Evolutionary conservation across 2,797 vertebrate species (phyloP).

Genomic region (Danio aesculapii): DNA sequence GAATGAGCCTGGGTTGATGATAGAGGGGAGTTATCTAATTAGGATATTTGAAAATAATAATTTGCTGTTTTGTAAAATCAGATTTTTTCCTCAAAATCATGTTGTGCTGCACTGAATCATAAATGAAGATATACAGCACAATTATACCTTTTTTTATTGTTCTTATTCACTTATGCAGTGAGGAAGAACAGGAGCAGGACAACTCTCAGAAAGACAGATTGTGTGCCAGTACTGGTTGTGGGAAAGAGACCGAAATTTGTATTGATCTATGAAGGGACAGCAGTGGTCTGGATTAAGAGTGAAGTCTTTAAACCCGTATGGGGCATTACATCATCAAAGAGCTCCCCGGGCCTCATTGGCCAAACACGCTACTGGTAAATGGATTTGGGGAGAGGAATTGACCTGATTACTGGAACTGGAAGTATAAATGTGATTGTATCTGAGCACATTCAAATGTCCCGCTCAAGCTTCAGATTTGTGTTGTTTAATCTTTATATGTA

Average conservation of each 20-base stretch:
- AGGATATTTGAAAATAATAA: too few relatives aligned
- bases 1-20: too few relatives aligned
- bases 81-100: too few relatives aligned
- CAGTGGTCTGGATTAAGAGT: constrained; percentile 68
- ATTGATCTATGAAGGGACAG: constrained; percentile 68
- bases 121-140: too few relatives aligned
- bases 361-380: constrained; percentile 66
- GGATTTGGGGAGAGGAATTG: constrained; percentile 61
- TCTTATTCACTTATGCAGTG: constrained; percentile 17
- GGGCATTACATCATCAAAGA: constrained; percentile 68
- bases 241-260: constrained; percentile 70
- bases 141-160: background rate
- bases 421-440: constrained; percentile 63
- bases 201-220: constrained; percentile 61
- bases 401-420: constrained; percentile 66
- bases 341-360: constrained; percentile 59
- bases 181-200: constrained; percentile 16
- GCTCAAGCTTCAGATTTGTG: constrained; percentile 52
- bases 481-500: background rate
- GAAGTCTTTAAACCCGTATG: constrained; percentile 69
- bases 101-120: constrained; percentile 6
- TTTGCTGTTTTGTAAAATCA: too few relatives aligned
- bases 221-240: constrained; percentile 62
- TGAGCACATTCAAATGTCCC: constrained; percentile 40
- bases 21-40: too few relatives aligned